Conservation (phyloP, 2,797 vertebrate genomes). For the Austrolebias charrua region DNA sequence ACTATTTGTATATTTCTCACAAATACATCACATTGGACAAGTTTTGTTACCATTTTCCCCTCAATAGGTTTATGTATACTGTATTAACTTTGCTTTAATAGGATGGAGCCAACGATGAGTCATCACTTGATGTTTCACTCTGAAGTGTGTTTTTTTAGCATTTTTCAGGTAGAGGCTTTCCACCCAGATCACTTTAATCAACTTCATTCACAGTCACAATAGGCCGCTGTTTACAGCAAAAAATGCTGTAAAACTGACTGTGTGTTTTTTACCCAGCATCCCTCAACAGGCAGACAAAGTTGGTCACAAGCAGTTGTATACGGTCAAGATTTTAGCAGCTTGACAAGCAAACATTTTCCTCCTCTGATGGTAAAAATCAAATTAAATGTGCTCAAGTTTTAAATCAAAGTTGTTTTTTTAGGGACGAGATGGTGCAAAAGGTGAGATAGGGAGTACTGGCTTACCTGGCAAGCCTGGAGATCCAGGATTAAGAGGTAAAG, state of each 20-base stretch:
- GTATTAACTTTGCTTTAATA: neutral
- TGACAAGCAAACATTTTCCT: neutral
- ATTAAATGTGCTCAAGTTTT: neutral
- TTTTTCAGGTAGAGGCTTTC: conserved; percentile 2
- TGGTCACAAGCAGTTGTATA: neutral
- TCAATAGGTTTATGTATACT: neutral
- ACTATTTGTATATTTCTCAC: neutral
- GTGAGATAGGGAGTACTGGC: conserved; percentile 80
- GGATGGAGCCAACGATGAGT: neutral
- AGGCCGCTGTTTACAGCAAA: too few relatives aligned
- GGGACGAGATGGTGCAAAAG: conserved; percentile 83
- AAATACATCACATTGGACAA: neutral
- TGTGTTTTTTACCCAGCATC: neutral
- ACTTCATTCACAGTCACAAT: conserved; percentile 10
- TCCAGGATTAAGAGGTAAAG: conserved; percentile 92
- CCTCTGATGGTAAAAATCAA: neutral
- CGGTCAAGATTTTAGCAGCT: neutral
- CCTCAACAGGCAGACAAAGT: conserved; percentile 1
- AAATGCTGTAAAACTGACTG: neutral
- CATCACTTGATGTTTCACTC: neutral
- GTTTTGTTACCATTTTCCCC: too few relatives aligned
- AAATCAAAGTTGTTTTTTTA: conserved; percentile 54
- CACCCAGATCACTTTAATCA: neutral
- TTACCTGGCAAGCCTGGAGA: conserved; percentile 78
- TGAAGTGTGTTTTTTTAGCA: neutral